A percentile compares a stretch with the other conserved stretches of the same genome.
phyloP scores from a whole-genome alignment of 2,113 vertebrate genomes.

The Fulmarus glacialis region DNA sequence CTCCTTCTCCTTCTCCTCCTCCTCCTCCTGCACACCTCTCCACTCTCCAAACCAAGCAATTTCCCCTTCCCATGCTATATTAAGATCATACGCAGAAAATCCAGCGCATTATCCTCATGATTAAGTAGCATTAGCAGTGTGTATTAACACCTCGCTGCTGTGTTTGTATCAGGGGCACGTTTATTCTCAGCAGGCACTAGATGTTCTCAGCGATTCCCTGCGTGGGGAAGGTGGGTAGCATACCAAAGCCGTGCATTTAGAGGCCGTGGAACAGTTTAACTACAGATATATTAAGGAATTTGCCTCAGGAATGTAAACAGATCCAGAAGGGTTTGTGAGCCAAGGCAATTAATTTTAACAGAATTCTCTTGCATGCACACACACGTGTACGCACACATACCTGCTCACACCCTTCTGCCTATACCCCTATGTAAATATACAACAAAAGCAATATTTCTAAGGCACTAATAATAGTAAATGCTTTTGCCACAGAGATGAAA shows the following conservation, averaged over 20 bases:
- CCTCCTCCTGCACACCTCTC: not conserved
- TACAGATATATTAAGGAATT: constrained; percentile 37
- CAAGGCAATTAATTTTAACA: constrained; percentile 24
- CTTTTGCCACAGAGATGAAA: not conserved
- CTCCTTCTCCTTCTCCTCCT: not conserved
- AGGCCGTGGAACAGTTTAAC: not conserved
- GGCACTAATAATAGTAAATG: not conserved
- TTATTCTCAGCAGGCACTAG: not conserved
- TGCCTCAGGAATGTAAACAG: constrained; percentile 60
- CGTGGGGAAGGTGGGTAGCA: not conserved
- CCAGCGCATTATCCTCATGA: constrained; percentile 22
- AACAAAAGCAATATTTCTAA: not conserved
- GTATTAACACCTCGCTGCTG: not conserved
- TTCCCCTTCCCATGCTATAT: not conserved
- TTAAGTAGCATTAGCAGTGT: not conserved
- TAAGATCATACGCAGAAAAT: constrained; percentile 19
- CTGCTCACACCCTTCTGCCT: constrained; percentile 4
- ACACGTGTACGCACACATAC: not conserved
- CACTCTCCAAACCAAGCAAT: not conserved
- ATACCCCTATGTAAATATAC: not conserved
- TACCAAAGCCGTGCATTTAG: not conserved
- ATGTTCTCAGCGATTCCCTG: not conserved
- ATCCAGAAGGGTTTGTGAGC: not conserved
- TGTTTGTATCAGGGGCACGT: not conserved
- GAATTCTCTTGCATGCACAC: not conserved